Evolutionary conservation across 2,888 invertebrate species (phyloP), one percentile per base, ranked within the genome.

Genomic region (Drosophila bunnanda): DNA sequence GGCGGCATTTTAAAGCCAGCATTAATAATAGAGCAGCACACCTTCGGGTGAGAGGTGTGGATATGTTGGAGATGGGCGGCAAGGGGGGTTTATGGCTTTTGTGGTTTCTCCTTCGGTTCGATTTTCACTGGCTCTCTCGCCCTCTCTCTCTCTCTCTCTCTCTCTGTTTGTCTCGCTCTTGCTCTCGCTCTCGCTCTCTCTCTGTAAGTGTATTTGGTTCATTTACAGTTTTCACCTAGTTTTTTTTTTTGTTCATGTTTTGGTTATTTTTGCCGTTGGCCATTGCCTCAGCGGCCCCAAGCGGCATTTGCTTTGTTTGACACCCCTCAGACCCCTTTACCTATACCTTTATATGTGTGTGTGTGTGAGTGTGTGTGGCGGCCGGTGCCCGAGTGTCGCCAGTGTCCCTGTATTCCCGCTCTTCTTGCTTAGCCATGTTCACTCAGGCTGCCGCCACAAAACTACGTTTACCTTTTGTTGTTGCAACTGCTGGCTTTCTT

Each of bases 151-250:
- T 15, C n/a, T n/a, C n/a, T 13, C 17, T 9, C 12, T 1, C 25
- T n/a, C n/a, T 25, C 25, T 15, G 8, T 25, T 4, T 12, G 4
- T 17, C 7, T 13, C 28, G 8, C 22, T 25, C 25, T 25, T 4
- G n/a, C 32, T 30, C 9, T 17, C 17, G 8, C 13, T 20, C 8
- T 7, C 43, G n/a, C 22, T 12, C 32, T 9, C 13, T 20, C 7
- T 20, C 8, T 15, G 76, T 64, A 10, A 17, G 38, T 67, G 59
- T 60, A 22, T 57, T 32, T 39, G 44, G 58, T 84, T 69, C 85
- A 59, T 82, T 78, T 83, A 79, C 82, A 80, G 75, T 82, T 85
- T 85, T 88, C 85, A 88, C 88, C 85, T 83, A 85, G 77, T 83
- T 88, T 82, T 50, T 17, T 17, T 15, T 22, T 41, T 39, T 41